phyloP scores from a whole-genome alignment of 2,797 vertebrate genomes.

The Aldrovandia affinis region DNA sequence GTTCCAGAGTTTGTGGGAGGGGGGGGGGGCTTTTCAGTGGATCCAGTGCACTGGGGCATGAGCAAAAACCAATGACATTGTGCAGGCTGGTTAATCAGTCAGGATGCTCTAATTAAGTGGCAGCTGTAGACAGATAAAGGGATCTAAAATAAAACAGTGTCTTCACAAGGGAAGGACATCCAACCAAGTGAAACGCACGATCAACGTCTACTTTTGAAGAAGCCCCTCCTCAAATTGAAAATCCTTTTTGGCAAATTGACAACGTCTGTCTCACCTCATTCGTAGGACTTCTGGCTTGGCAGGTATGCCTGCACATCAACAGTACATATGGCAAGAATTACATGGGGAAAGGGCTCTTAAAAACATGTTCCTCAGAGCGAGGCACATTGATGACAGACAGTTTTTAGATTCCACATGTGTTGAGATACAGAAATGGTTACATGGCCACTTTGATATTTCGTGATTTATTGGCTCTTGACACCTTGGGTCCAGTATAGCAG shows the following conservation, averaged over 20 bases:
- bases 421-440: constrained; percentile 82
- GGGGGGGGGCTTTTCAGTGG: no score
- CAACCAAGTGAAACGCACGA: neutral
- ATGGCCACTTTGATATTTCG: constrained; percentile 80
- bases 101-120: neutral
- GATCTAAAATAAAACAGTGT: neutral
- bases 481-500: constrained; percentile 56
- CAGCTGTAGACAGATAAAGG: neutral
- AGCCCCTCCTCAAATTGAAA: neutral
- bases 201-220: neutral
- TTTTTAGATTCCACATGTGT: constrained; percentile 81
- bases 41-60: neutral
- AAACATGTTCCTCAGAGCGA: constrained; percentile 62
- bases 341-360: constrained; percentile 66
- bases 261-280: constrained; percentile 63
- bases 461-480: constrained; percentile 82
- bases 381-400: constrained; percentile 75
- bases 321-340: constrained; percentile 79
- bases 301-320: constrained; percentile 69
- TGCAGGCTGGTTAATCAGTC: neutral
- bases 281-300: constrained; percentile 62
- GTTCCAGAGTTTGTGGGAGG: constrained; percentile 55
- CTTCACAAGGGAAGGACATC: neutral
- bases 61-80: neutral
- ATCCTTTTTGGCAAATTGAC: constrained; percentile 37